phyloP scores from a whole-genome alignment of 2,113 vertebrate species.

The Emberiza fucata region DNA sequence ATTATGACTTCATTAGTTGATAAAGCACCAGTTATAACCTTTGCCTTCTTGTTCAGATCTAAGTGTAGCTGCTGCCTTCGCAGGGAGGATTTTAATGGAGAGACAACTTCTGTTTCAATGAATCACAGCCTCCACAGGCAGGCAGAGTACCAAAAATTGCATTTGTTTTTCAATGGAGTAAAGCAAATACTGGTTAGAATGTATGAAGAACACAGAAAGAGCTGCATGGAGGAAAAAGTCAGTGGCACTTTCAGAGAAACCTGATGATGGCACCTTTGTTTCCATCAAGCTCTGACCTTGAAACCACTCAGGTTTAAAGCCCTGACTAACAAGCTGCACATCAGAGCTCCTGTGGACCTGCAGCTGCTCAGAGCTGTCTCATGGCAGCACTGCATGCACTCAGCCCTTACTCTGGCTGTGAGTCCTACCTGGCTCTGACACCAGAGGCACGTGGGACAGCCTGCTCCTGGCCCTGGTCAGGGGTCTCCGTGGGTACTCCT shows the following conservation, averaged over 20 bases:
- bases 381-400: background rate
- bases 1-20: background rate
- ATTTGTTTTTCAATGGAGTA: background rate
- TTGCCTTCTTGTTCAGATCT: background rate
- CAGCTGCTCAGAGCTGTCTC: background rate
- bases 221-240: background rate
- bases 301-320: background rate
- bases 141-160: background rate
- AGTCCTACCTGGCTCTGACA: slow-evolving; percentile 88
- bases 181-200: background rate
- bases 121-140: slow-evolving; percentile 21
- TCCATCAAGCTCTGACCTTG: background rate
- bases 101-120: background rate
- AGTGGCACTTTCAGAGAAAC: background rate
- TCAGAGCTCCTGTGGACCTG: background rate
- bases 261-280: background rate
- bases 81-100: background rate
- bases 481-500: slow-evolving; percentile 85
- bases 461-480: slow-evolving; percentile 90
- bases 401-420: background rate
- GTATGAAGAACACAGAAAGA: background rate
- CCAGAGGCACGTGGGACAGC: slow-evolving; percentile 83
- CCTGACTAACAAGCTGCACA: background rate
- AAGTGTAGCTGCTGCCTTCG: background rate
- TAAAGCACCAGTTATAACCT: background rate